phyloP scores from a whole-genome alignment of 2,888 invertebrate genomes.

The Achlya flavicornis region DNA sequence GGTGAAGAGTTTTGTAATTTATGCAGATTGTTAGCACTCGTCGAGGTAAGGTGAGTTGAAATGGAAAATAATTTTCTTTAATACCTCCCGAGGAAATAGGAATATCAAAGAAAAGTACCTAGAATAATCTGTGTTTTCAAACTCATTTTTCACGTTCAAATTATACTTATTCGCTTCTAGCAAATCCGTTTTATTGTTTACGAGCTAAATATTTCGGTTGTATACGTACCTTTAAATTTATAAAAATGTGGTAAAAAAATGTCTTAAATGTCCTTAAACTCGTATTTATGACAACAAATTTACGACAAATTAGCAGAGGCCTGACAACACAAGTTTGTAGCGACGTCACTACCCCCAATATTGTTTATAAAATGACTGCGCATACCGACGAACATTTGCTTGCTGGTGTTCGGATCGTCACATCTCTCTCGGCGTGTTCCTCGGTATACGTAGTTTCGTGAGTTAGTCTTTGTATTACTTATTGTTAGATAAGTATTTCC shows the following conservation, averaged over 20 bases:
- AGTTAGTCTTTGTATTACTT: too few relatives aligned
- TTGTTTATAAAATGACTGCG: too few relatives aligned
- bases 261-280: too few relatives aligned
- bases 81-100: slow-evolving; percentile 60
- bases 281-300: too few relatives aligned
- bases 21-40: slow-evolving; percentile 70
- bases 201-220: background rate
- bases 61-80: slow-evolving; percentile 72
- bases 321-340: too few relatives aligned
- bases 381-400: too few relatives aligned
- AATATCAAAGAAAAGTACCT: slow-evolving; percentile 35
- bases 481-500: too few relatives aligned
- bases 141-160: slow-evolving; percentile 10
- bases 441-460: too few relatives aligned
- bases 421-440: too few relatives aligned
- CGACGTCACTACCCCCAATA: too few relatives aligned
- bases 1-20: slow-evolving; percentile 68
- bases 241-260: background rate
- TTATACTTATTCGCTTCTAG: background rate
- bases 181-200: background rate
- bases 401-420: too few relatives aligned
- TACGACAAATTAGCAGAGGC: too few relatives aligned
- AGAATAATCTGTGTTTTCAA: slow-evolving; percentile 20
- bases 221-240: background rate
- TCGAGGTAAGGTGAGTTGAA: slow-evolving; percentile 48